Conservation (phyloP, 2,797 vertebrate species). For the Masticophis lateralis region DNA sequence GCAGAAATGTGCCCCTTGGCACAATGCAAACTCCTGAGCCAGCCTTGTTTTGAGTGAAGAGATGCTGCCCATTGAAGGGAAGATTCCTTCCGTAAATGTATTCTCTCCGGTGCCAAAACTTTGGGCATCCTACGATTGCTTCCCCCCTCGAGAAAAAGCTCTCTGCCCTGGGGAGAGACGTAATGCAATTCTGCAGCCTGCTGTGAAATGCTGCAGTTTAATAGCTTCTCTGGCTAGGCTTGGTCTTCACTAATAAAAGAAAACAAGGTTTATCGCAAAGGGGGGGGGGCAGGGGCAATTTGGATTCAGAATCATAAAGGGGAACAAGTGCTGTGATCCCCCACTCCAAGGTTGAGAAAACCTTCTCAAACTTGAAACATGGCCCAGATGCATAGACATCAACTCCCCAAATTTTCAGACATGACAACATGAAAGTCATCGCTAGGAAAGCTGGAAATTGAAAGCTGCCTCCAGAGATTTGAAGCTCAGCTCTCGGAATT, state of each 20-base stretch:
- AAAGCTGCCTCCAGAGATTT: background rate
- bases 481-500: background rate
- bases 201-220: background rate
- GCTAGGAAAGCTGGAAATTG: background rate
- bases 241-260: background rate
- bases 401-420: background rate
- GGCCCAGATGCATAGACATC: background rate
- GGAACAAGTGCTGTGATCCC: background rate
- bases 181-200: background rate
- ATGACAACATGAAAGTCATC: background rate
- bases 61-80: background rate
- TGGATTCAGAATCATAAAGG: background rate
- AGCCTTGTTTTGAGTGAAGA: background rate
- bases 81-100: background rate
- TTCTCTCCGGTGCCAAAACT: background rate
- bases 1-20: background rate
- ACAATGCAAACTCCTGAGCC: background rate
- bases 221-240: background rate
- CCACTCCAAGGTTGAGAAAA: background rate
- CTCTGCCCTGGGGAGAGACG: background rate
- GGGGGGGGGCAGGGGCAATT: background rate
- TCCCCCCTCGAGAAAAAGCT: background rate
- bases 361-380: background rate
- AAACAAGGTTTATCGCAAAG: background rate
- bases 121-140: background rate